phyloP scores from a whole-genome alignment of 2,797 vertebrate genomes.

The Betta splendens region DNA sequence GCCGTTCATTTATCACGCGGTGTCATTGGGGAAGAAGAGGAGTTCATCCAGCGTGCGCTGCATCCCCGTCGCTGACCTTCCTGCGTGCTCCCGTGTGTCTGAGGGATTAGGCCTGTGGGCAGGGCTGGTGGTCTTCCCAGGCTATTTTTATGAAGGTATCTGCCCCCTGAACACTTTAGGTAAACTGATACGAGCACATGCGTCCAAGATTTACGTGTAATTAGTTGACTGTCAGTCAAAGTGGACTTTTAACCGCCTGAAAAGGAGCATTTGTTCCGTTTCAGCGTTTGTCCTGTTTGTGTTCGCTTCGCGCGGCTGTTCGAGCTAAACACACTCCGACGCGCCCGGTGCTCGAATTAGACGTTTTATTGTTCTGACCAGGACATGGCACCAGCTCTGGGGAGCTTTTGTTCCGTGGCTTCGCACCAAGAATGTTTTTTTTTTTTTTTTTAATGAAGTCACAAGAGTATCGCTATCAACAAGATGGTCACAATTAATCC shows the following conservation, averaged over 20 bases:
- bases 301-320: background rate
- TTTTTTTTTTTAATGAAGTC: constrained; percentile 33
- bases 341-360: background rate
- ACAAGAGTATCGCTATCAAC: constrained; percentile 15
- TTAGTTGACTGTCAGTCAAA: constrained; percentile 53
- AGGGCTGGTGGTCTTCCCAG: constrained; percentile 64
- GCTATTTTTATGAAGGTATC: constrained; percentile 81
- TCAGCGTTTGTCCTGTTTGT: background rate
- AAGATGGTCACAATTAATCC: constrained; percentile 36
- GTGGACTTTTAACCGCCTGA: constrained; percentile 4
- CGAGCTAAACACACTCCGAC: constrained; percentile 5
- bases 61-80: constrained; percentile 70
- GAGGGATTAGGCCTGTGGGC: constrained; percentile 70
- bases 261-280: constrained; percentile 16
- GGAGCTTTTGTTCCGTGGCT: constrained; percentile 2
- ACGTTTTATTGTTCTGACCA: background rate
- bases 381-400: background rate
- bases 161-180: constrained; percentile 65
- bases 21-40: constrained; percentile 27
- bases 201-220: constrained; percentile 65
- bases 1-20: constrained; percentile 2
- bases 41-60: constrained; percentile 36
- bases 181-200: constrained; percentile 74
- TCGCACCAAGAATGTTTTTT: constrained; percentile 15
- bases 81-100: constrained; percentile 35